Percentiles rank a stretch among this genome's conserved stretches.
Conservation (phyloP, 2,113 vertebrate genomes). For the Hucho hucho region DNA sequence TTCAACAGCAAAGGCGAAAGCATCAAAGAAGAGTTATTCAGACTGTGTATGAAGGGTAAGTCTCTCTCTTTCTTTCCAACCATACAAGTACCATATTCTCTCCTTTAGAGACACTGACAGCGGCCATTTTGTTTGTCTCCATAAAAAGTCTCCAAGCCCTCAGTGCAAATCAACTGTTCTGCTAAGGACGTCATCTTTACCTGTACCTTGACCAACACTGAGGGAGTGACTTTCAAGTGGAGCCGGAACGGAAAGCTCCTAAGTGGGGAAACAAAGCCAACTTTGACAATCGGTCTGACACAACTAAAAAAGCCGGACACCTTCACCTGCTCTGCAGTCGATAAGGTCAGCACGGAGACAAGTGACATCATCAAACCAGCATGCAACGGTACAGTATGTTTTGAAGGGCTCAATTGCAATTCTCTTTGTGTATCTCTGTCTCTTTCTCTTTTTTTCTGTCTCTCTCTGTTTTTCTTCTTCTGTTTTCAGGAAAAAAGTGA, state of each 20-base stretch:
- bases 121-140: neutral
- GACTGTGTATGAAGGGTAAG: conserved; percentile 31
- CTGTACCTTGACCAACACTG: neutral
- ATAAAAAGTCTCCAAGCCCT: conserved; percentile 23
- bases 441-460: neutral
- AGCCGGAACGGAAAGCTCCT: rapidly evolving
- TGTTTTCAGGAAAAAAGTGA: too few species aligned
- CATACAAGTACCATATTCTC: neutral
- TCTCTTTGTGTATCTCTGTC: too few species aligned
- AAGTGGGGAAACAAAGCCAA: rapidly evolving
- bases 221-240: neutral
- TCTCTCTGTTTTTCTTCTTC: neutral
- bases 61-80: neutral
- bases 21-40: rapidly evolving
- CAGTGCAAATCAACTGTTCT: neutral
- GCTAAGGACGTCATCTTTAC: rapidly evolving
- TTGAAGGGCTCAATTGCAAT: neutral
- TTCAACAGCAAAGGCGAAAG: rapidly evolving
- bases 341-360: rapidly evolving
- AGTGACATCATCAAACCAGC: rapidly evolving
- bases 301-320: rapidly evolving
- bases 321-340: conserved; percentile 32
- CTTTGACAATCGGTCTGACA: rapidly evolving
- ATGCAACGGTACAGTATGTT: conserved; percentile 10
- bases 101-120: neutral